Conservation (phyloP, 2,888 invertebrate species). For the Acanthoscelides obtectus region DNA sequence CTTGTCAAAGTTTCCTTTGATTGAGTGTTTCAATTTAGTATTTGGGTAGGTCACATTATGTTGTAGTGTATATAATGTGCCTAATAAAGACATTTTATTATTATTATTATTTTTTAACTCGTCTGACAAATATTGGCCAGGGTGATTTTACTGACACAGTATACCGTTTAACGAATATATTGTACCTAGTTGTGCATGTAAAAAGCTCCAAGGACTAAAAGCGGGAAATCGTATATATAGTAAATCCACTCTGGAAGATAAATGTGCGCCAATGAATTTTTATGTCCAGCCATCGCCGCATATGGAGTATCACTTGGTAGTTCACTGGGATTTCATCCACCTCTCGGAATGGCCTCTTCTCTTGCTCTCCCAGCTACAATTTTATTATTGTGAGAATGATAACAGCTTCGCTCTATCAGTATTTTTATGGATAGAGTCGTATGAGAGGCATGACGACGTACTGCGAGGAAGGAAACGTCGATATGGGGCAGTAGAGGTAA, state of each 20-base stretch:
- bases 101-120: too few species aligned
- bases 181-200: too few species aligned
- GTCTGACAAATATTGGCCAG: too few species aligned
- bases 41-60: too few species aligned
- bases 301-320: background rate
- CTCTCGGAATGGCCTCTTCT: conserved; percentile 22
- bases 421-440: conserved; percentile 3
- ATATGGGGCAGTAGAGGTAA: background rate
- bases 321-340: background rate
- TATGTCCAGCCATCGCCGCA: background rate
- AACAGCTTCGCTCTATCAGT: conserved; percentile 23
- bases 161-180: too few species aligned
- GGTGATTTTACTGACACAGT: too few species aligned
- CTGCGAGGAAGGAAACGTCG: background rate
- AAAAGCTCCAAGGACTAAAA: too few species aligned
- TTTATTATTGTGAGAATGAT: conserved; percentile 29
- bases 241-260: background rate
- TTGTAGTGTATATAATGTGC: too few species aligned
- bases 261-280: background rate
- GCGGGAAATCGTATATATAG: background rate
- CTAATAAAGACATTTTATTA: too few species aligned
- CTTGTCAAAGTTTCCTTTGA: too few species aligned
- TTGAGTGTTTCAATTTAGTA: too few species aligned
- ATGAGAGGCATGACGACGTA: background rate
- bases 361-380: conserved; percentile 17